A percentile compares a stretch with the other conserved stretches of the same genome.
Conservation (phyloP, 1,140 invertebrate species). For the Caenorhabditis tropicalis region DNA sequence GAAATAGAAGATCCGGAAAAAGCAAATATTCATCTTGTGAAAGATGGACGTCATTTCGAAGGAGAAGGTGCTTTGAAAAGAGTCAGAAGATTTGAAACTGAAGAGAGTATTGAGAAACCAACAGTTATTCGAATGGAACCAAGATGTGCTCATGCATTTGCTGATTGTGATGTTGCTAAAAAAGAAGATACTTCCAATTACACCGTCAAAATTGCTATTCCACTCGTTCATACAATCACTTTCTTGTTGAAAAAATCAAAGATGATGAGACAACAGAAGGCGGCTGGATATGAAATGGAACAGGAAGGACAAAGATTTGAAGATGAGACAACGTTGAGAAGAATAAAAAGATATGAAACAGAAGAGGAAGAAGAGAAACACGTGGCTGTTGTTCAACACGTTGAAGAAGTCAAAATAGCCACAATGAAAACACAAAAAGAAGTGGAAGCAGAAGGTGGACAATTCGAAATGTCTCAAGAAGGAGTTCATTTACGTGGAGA, state of each 20-base stretch:
- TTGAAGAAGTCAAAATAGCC: constrained; percentile 42
- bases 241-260: constrained; percentile 44
- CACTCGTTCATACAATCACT: constrained; percentile 45
- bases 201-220: constrained; percentile 54
- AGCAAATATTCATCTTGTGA: constrained; percentile 49
- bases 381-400: constrained; percentile 15
- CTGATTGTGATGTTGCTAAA: constrained; percentile 54
- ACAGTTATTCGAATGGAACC: constrained; percentile 45
- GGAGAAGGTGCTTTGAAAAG: constrained; percentile 47
- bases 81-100: constrained; percentile 50
- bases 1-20: constrained; percentile 46
- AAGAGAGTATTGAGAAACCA: constrained; percentile 51
- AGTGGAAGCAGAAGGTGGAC: constrained; percentile 53
- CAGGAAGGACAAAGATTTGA: constrained; percentile 52
- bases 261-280: constrained; percentile 38
- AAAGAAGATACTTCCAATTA: constrained; percentile 55
- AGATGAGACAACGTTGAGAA: constrained; percentile 45
- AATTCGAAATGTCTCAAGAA: constrained; percentile 55
- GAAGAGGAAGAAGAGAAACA: constrained; percentile 49
- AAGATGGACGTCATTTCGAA: constrained; percentile 51
- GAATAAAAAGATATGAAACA: constrained; percentile 47
- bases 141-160: constrained; percentile 56
- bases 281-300: constrained; percentile 39
- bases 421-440: constrained; percentile 41
- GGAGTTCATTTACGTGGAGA: constrained; percentile 52